Evolutionary conservation across 2,113 vertebrate species (phyloP).

Genomic region (Myrmecobius fasciatus): DNA sequence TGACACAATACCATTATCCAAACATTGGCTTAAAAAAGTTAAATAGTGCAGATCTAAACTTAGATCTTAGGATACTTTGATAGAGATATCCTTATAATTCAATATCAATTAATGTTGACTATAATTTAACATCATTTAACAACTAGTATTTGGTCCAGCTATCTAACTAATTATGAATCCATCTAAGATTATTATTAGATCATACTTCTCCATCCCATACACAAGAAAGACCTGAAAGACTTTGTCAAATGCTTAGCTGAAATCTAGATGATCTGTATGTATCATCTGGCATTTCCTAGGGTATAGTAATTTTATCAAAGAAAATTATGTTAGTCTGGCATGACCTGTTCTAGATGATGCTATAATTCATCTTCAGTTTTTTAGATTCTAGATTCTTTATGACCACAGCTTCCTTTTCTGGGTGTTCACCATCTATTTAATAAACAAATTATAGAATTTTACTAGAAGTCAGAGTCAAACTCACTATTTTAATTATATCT

Average conservation of each 20-base stretch:
- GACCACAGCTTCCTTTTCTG: neutral
- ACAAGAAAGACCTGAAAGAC: neutral
- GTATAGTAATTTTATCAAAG: neutral
- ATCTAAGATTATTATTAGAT: neutral
- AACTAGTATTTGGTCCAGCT: neutral
- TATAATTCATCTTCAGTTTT: neutral
- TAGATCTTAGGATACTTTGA: neutral
- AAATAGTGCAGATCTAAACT: neutral
- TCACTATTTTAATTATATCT: neutral
- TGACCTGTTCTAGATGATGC: neutral
- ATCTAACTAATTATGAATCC: neutral
- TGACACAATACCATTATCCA: neutral
- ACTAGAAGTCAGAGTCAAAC: neutral
- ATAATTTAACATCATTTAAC: neutral
- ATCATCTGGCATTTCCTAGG: neutral
- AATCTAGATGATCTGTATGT: neutral
- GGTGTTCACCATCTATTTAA: neutral
- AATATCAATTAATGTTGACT: too few relatives aligned
- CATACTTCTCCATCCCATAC: neutral
- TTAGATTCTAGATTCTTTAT: neutral
- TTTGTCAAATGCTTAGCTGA: neutral
- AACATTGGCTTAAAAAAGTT: neutral
- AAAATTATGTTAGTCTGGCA: neutral
- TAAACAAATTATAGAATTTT: neutral
- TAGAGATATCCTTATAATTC: neutral